Evolutionary conservation across 2,888 invertebrate genomes (phyloP).

Genomic region (Teleiodes luculella): DNA sequence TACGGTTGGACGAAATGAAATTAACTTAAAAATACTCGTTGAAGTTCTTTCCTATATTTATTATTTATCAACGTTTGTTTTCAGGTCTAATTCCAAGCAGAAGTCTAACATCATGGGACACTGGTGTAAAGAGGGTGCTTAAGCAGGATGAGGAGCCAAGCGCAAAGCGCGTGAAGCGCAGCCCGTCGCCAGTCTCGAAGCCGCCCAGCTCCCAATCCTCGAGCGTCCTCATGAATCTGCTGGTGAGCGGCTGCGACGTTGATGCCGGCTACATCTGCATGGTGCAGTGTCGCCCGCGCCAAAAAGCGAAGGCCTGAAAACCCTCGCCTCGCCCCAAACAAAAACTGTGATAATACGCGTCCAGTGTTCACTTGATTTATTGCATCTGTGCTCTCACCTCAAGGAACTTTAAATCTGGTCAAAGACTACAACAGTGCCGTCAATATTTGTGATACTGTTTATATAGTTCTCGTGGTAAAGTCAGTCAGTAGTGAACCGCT

Average conservation of each 20-base stretch:
- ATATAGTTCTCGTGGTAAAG: slow-evolving; percentile 41
- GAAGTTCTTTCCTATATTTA: neutral
- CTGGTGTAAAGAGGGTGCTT: slow-evolving; percentile 60
- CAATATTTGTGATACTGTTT: slow-evolving; percentile 64
- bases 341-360: slow-evolving; percentile 75
- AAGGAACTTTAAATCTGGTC: slow-evolving; percentile 38
- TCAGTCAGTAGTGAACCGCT: slow-evolving; percentile 31
- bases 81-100: slow-evolving; percentile 65
- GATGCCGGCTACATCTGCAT: slow-evolving; percentile 94
- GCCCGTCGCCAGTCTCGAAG: slow-evolving; percentile 52
- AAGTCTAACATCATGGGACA: slow-evolving; percentile 59
- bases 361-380: slow-evolving; percentile 63
- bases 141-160: slow-evolving; percentile 63
- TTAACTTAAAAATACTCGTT: neutral
- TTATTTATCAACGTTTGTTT: neutral
- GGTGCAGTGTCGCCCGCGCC: slow-evolving; percentile 82
- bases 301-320: slow-evolving; percentile 68
- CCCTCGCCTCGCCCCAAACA: slow-evolving; percentile 30
- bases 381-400: slow-evolving; percentile 39
- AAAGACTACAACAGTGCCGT: slow-evolving; percentile 57
- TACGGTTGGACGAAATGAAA: slow-evolving; percentile 26
- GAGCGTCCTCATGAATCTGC: slow-evolving; percentile 94
- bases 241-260: slow-evolving; percentile 96
- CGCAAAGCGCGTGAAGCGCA: slow-evolving; percentile 63
- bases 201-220: slow-evolving; percentile 76